These are phyloP conservation scores for Melieria crassipennis DNA, from an alignment of 2,888 invertebrate genomes.

Conservation along the genomic window DNA sequence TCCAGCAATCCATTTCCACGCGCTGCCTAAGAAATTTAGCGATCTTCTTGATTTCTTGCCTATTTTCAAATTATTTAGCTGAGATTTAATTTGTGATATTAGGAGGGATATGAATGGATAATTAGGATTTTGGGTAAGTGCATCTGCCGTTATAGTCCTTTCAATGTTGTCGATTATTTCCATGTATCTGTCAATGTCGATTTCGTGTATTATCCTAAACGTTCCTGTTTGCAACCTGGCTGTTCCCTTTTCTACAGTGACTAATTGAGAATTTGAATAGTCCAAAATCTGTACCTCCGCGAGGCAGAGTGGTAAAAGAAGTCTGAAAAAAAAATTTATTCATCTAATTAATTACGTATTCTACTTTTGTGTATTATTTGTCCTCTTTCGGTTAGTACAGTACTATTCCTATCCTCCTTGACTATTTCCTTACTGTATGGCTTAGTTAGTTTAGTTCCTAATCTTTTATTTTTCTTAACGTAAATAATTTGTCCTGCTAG, in stretches of 20 bases:
- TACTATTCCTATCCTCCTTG: too few relatives aligned
- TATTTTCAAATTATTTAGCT: not conserved
- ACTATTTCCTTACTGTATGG: too few relatives aligned
- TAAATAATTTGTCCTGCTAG: too few relatives aligned
- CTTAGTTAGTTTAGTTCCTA: too few relatives aligned
- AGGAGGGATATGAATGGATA: conserved; percentile 19
- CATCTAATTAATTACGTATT: conserved; percentile 3
- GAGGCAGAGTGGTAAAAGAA: not conserved
- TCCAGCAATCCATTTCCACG: conserved; percentile 2
- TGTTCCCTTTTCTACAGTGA: not conserved
- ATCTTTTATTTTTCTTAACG: too few relatives aligned
- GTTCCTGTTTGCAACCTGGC: conserved; percentile 1
- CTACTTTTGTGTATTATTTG: not conserved
- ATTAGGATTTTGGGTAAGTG: not conserved
- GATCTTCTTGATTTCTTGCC: not conserved
- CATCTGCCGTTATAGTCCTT: not conserved
- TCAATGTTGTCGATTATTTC: not conserved
- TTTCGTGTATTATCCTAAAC: conserved; percentile 10
- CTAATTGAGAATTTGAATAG: conserved; percentile 14
- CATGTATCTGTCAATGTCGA: conserved; percentile 10
- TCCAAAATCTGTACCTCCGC: conserved; percentile 5
- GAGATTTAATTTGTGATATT: conserved; percentile 6
- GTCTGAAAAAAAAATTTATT: not conserved
- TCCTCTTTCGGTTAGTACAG: too few relatives aligned
- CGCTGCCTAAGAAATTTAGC: not conserved